Percentiles rank a stretch among this genome's conserved stretches.
Conservation (phyloP, 1,140 invertebrate species). For the Drosophila sechellia region DNA sequence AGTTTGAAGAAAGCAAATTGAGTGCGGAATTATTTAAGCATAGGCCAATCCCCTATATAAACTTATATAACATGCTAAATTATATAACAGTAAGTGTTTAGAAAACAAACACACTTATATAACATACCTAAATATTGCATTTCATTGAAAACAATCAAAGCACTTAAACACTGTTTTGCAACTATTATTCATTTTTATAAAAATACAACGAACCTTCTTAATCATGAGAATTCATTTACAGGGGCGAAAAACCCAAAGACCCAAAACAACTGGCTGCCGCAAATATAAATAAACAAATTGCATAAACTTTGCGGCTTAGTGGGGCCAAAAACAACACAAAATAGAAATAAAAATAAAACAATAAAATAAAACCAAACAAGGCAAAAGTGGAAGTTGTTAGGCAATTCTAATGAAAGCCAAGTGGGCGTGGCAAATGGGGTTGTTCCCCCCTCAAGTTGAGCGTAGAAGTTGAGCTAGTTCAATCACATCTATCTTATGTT, state of each 20-base stretch:
- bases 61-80: too few relatives aligned
- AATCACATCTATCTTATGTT: neutral
- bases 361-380: slow-evolving; percentile 2
- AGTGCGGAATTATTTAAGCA: too few relatives aligned
- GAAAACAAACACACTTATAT: neutral
- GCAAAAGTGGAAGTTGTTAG: slow-evolving; percentile 35
- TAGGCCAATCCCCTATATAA: neutral
- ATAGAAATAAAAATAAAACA: neutral
- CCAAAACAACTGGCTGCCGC: slow-evolving; percentile 13
- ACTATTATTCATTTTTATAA: slow-evolving; percentile 5
- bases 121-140: neutral
- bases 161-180: neutral
- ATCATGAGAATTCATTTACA: slow-evolving; percentile 18
- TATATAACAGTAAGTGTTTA: too few relatives aligned
- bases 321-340: slow-evolving; percentile 1
- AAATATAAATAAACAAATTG: slow-evolving; percentile 44
- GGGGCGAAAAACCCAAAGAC: slow-evolving; percentile 9
- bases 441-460: slow-evolving; percentile 4
- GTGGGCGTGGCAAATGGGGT: slow-evolving; percentile 31
- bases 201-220: slow-evolving; percentile 11
- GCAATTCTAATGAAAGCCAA: slow-evolving; percentile 45
- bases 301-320: slow-evolving; percentile 27
- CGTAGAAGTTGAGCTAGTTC: neutral
- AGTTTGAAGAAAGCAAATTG: too few relatives aligned
- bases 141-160: neutral